Evolutionary conservation across 2,797 vertebrate genomes (phyloP).

Genomic region (Hydrolagus colliei): DNA sequence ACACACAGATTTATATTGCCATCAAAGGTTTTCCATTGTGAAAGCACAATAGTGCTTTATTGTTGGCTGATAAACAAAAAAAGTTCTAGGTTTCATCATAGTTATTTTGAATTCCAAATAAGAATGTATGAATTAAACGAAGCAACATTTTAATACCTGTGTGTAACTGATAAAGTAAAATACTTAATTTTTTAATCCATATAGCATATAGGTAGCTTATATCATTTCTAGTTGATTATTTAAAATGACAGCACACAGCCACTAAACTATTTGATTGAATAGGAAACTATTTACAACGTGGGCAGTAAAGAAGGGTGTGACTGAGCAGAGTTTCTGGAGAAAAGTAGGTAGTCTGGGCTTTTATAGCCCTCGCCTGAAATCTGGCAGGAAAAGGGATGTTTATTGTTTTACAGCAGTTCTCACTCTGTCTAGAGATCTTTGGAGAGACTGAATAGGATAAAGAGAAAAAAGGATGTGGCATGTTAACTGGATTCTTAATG

Average conservation of each 20-base stretch:
- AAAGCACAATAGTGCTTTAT: constrained; percentile 61
- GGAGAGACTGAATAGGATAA: constrained; percentile 5
- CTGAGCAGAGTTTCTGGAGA: constrained; percentile 47
- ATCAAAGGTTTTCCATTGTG: constrained; percentile 64
- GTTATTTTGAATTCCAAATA: neutral
- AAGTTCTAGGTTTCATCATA: constrained; percentile 43
- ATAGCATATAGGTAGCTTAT: neutral
- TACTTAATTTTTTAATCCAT: neutral
- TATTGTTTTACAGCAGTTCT: constrained; percentile 66
- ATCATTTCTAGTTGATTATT: neutral
- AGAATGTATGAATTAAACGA: constrained; percentile 7
- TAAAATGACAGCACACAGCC: neutral
- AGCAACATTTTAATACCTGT: neutral
- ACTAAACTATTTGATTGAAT: constrained; percentile 45
- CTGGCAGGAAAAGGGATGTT: constrained; percentile 46
- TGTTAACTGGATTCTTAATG: neutral
- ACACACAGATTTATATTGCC: constrained; percentile 59
- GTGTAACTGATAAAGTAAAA: neutral
- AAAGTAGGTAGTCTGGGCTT: constrained; percentile 50
- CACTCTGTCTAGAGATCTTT: constrained; percentile 41
- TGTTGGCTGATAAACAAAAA: constrained; percentile 61
- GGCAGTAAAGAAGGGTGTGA: constrained; percentile 50
- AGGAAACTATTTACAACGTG: constrained; percentile 57
- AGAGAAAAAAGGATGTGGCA: constrained; percentile 4
- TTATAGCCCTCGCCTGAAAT: constrained; percentile 66